These are phyloP conservation scores for Saccopteryx bilineata DNA, from an alignment of 2,113 vertebrate species.

Conservation along the genomic window DNA sequence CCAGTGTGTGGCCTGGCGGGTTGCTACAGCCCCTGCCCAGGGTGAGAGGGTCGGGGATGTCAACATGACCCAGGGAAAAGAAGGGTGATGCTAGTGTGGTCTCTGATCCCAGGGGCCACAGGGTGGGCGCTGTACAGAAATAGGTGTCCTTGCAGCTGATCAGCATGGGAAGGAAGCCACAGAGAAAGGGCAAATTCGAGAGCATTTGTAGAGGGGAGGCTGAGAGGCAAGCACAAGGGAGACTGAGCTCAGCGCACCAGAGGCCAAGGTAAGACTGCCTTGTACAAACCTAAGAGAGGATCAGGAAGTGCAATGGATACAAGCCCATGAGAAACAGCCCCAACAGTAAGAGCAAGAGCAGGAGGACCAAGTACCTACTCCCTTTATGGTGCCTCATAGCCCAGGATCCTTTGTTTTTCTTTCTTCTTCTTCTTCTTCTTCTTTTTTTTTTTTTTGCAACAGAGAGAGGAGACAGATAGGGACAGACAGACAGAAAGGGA, in stretches of 20 bases:
- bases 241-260: not conserved
- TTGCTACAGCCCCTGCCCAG: not conserved
- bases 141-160: not conserved
- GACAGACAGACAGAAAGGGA: no score
- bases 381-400: not conserved
- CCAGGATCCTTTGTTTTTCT: not conserved
- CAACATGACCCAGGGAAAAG: not conserved
- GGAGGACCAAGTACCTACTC: not conserved
- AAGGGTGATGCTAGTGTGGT: not conserved
- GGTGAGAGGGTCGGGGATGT: not conserved
- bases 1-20: conserved; percentile 42
- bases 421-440: no score
- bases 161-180: not conserved
- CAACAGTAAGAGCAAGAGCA: not conserved
- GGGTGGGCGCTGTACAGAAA: not conserved
- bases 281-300: not conserved
- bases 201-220: not conserved
- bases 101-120: not conserved
- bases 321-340: not conserved
- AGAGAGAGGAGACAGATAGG: no score
- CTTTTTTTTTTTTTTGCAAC: no score
- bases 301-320: not conserved
- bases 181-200: not conserved
- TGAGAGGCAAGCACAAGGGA: not conserved
- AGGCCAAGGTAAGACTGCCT: not conserved